These are phyloP conservation scores for Hyphantria cunea DNA, from an alignment of 1,140 invertebrate genomes.

Conservation along the genomic window DNA sequence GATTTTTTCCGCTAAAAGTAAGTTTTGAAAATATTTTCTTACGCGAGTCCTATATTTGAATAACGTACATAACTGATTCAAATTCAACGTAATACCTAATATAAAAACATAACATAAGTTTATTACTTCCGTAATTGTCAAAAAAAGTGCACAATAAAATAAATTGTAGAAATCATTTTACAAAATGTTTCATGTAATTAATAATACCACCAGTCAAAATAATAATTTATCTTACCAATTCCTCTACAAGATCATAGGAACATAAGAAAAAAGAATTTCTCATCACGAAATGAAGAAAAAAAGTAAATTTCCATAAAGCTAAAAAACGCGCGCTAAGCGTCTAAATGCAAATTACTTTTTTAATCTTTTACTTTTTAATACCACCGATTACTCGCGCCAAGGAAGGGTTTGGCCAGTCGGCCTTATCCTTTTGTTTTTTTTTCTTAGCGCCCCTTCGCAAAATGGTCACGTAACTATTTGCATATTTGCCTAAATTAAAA, in stretches of 20 bases:
- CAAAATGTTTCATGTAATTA: too few relatives aligned
- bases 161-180: too few relatives aligned
- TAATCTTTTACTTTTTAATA: slow-evolving; percentile 44
- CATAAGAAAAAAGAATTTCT: slow-evolving; percentile 51
- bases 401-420: slow-evolving; percentile 45
- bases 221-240: neutral
- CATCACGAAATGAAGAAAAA: slow-evolving; percentile 38
- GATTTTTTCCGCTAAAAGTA: too few relatives aligned
- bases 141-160: too few relatives aligned
- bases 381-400: slow-evolving; percentile 37
- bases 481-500: slow-evolving; percentile 59
- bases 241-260: slow-evolving; percentile 33
- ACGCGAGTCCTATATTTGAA: too few relatives aligned
- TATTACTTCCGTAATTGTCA: too few relatives aligned
- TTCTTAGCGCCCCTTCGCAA: slow-evolving; percentile 47
- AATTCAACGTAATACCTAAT: too few relatives aligned
- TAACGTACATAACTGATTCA: too few relatives aligned
- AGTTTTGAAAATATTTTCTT: too few relatives aligned
- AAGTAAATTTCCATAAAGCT: slow-evolving; percentile 52
- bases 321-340: slow-evolving; percentile 50
- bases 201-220: too few relatives aligned
- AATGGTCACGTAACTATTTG: slow-evolving; percentile 57
- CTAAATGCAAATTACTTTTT: slow-evolving; percentile 50
- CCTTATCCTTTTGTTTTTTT: slow-evolving; percentile 42
- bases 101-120: too few relatives aligned